Evolutionary conservation across 2,888 invertebrate genomes (phyloP), one percentile per base, ranked within the genome.

Genomic region (Ophion obscuratus): DNA sequence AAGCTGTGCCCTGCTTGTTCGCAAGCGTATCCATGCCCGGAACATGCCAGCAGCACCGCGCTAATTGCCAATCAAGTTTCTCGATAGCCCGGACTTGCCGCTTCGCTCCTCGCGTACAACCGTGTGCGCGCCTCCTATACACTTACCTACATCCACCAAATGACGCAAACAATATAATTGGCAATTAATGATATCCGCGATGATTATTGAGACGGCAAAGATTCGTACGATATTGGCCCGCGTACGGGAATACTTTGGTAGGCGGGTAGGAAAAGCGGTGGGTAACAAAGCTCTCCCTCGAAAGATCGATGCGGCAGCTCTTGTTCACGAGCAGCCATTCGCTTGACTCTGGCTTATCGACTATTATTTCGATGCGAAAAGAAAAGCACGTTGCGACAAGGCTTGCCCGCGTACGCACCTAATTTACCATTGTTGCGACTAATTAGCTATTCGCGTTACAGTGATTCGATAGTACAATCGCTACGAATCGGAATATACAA

Each of bases 11-110:
- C 47, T 27, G 79, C 31, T 67, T 67, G 31, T 59, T 53, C 36
- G 59, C 59, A 66, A 77, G 77, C 71, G 66, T 47, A 70, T 31
- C 44, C 62, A 36, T 59, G 59, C 24, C 44, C 36, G 66, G 57
- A 61, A 81, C 71, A 78, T 77, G 66, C 59, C 71, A 71, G 44
- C 59, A 59, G 11, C 11, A 47, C 47, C 10, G 66, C 78, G 66
- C 77, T 83, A 83, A 83, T 83, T 83, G 83, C 83, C 78, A 83
- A 83, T 83, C 83, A 83, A 79, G 59, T 67, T 73, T 68, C 73
- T 68, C 78, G 61, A 44, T 40, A 14, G 59, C 61, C 47, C 59
- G 64, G 14, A 47, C 47, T 47, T 14, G 47, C 47, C 11, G 81
- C 66, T 61, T 68, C 47, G 31, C 61, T 24, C 44, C 57, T 61